Percentiles rank a stretch among this genome's conserved stretches.
phyloP scores from a whole-genome alignment of 2,888 invertebrate species.

The Dascillus cervinus region DNA sequence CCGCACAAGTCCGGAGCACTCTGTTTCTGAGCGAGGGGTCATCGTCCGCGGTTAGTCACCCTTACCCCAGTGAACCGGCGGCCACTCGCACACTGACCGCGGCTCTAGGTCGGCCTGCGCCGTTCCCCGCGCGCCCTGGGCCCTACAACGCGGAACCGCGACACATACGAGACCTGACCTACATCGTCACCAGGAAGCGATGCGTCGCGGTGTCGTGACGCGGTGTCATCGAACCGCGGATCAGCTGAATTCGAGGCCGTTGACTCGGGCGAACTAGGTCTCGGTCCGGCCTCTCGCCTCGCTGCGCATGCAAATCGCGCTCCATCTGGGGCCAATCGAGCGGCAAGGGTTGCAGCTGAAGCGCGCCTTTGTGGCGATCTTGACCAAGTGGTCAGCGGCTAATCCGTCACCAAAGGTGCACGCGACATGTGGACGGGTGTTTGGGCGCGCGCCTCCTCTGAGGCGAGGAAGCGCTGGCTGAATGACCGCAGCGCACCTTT shows the following conservation, averaged over 20 bases:
- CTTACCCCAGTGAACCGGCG: conserved; percentile 44
- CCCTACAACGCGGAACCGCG: conserved; percentile 23
- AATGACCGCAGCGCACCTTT: conserved; percentile 21
- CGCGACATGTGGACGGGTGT: conserved; percentile 19
- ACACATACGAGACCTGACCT: conserved; percentile 37
- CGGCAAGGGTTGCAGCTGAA: conserved; percentile 24
- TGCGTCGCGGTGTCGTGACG: conserved; percentile 33
- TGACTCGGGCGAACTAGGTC: conserved; percentile 34
- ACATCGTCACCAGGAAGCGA: conserved; percentile 37
- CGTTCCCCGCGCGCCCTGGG: conserved; percentile 22
- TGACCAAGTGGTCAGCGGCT: conserved; percentile 22
- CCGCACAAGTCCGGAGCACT: conserved; percentile 8
- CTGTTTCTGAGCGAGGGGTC: conserved; percentile 23
- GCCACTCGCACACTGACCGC: conserved; percentile 44
- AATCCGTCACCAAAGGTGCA: conserved; percentile 23
- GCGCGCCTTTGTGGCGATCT: conserved; percentile 12
- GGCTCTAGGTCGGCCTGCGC: conserved; percentile 19
- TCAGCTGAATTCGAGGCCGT: conserved; percentile 35
- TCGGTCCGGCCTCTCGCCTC: conserved; percentile 27
- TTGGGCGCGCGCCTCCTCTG: conserved; percentile 19
- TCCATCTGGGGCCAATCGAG: conserved; percentile 14
- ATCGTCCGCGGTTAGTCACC: conserved; percentile 42
- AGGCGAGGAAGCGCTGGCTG: conserved; percentile 21
- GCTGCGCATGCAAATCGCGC: conserved; percentile 22
- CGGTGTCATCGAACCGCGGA: conserved; percentile 33